Evolutionary conservation across 2,797 vertebrate species (phyloP), one percentile per base, ranked within the genome.

Genomic region (Tachyglossus aculeatus): DNA sequence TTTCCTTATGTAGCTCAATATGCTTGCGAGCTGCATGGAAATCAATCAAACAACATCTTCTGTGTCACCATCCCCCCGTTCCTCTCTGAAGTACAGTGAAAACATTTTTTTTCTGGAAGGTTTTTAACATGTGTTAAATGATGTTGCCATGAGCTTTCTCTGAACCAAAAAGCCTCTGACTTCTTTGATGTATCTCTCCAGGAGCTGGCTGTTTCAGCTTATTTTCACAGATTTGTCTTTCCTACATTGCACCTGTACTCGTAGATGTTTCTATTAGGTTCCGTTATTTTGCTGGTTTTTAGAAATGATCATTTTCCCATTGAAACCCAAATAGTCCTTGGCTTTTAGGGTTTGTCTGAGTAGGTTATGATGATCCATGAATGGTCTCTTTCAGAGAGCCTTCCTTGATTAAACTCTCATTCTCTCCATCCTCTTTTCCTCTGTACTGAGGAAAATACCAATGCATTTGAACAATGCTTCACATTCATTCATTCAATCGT

Each of bases 11-110:
- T 60, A 87, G 67, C 4, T 40, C 51, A 71, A 70, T 82, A 75
- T 75, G 67, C 29, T 87, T 62, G 71, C 90, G 86, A 90, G 92
- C 90, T 83, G 81, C 85, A 83, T 59, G 86, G 72, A 89, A 90
- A 92, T 94, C 82, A 85, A 87, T 92, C 88, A 90, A 85, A 72
- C 43, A 51, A 73, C 48, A 63, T 77, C 67, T 80, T 85, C 89
- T 90, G 79, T 47, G 74, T 86, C 74, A 80, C 65, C 56, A 75
- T 54, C 36, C 48, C 63, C 39, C 29, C 71, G 57, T 58, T 81
- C 76, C 74, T 83, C 41, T 81, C 58, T 76, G 73, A 88, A 84
- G 48, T 29, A 70, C 7, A 52, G 33, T 25, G 31, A 68, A 27
- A 69, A 74, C 32, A 78, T 71, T 80, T 86, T 74, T 86, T 67